Conservation (phyloP, 2,888 invertebrate genomes). For the Heterodera filipjevi region DNA sequence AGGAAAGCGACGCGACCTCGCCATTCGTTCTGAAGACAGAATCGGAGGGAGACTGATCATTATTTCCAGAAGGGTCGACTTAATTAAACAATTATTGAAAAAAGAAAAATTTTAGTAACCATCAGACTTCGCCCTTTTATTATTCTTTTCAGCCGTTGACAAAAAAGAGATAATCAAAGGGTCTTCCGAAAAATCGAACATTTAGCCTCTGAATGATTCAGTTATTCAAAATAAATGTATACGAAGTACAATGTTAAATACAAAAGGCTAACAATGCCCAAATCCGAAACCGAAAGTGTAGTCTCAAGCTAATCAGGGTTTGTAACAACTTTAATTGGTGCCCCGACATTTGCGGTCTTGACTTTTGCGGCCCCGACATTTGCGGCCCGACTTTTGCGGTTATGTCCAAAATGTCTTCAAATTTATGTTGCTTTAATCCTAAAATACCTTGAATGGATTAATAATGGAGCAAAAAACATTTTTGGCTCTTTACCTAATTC, state of each 20-base stretch:
- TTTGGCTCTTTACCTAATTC: too few relatives aligned
- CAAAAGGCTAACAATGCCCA: not conserved
- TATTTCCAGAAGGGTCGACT: not conserved
- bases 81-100: not conserved
- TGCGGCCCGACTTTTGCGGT: too few relatives aligned
- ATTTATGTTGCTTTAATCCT: too few relatives aligned
- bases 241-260: too few relatives aligned
- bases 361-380: too few relatives aligned
- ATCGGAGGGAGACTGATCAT: not conserved
- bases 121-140: not conserved
- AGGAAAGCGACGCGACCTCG: not conserved
- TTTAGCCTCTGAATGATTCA: not conserved
- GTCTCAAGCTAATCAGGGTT: too few relatives aligned
- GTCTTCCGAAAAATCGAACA: not conserved
- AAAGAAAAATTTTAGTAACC: not conserved
- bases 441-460: too few relatives aligned
- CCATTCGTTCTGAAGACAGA: not conserved
- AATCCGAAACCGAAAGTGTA: too few relatives aligned
- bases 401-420: too few relatives aligned
- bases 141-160: not conserved
- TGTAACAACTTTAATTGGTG: too few relatives aligned
- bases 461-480: too few relatives aligned
- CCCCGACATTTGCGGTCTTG: too few relatives aligned
- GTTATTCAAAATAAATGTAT: not conserved
- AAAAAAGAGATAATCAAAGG: not conserved